Evolutionary conservation across 2,797 vertebrate species (phyloP).

Genomic region (Acanthis flammea): DNA sequence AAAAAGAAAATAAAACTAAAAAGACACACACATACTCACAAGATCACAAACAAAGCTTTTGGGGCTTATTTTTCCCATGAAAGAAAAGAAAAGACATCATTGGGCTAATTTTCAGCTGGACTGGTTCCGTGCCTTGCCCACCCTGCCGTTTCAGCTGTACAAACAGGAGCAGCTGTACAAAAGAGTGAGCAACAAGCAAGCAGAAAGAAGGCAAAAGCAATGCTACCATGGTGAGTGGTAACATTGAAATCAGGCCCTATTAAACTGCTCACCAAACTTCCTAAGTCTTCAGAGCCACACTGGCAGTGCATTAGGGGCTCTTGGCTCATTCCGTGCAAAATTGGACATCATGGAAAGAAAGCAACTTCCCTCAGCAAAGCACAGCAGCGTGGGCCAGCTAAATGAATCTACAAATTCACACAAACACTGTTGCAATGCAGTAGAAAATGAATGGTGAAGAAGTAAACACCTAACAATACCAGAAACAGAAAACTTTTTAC

Average conservation of each 20-base stretch:
- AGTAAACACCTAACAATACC: not conserved
- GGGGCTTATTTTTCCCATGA: constrained; percentile 41
- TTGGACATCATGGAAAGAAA: not conserved
- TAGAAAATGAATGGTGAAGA: not conserved
- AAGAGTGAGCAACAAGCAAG: constrained; percentile 31
- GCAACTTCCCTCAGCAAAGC: not conserved
- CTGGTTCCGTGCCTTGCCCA: not conserved
- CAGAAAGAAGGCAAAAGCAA: constrained; percentile 7
- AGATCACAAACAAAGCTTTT: constrained; percentile 65
- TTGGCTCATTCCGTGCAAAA: not conserved
- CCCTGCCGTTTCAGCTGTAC: constrained; percentile 15
- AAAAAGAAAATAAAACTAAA: constrained; percentile 60
- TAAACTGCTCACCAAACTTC: constrained; percentile 7
- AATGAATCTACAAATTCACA: not conserved
- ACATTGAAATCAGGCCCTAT: not conserved
- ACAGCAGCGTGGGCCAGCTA: not conserved
- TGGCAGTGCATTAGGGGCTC: not conserved
- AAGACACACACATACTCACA: constrained; percentile 40
- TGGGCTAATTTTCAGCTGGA: constrained; percentile 40
- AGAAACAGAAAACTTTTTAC: not conserved
- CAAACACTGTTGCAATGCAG: fast-evolving
- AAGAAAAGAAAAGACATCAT: constrained; percentile 17
- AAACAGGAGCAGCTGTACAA: constrained; percentile 27
- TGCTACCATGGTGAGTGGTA: not conserved
- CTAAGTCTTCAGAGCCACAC: constrained; percentile 2